Percentiles rank a stretch among this genome's conserved stretches.
phyloP scores from a whole-genome alignment of 1,140 invertebrate species.

The fruit fly (Drosophila melanogaster) region Release_6_plus_ISO1_MT NT_033777.3:17990501-17991000 shows the following conservation, averaged over 20 bases:
- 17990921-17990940: constrained; percentile 69
- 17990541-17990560: constrained; percentile 23
- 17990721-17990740: constrained; percentile 5
- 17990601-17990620: constrained; percentile 37
- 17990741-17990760: constrained; percentile 6
- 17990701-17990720: constrained; percentile 48
- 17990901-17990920: constrained; percentile 74
- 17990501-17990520: constrained; percentile 63
- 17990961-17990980: constrained; percentile 19
- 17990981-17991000: constrained; percentile 14
- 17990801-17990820: constrained; percentile 45
- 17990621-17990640: constrained; percentile 54
- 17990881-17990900: constrained; percentile 45
- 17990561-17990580: constrained; percentile 60
- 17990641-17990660: constrained; percentile 49
- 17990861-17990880: not conserved
- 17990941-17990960: constrained; percentile 46
- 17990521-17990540: constrained; percentile 65
- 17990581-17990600: constrained; percentile 61
- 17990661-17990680: constrained; percentile 16
- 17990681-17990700: constrained; percentile 77
- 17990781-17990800: constrained; percentile 49
- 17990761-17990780: constrained; percentile 61
- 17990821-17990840: constrained; percentile 29
- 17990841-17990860: constrained; percentile 25